phyloP scores from a whole-genome alignment of 2,888 invertebrate genomes.

The Sesia apiformis region DNA sequence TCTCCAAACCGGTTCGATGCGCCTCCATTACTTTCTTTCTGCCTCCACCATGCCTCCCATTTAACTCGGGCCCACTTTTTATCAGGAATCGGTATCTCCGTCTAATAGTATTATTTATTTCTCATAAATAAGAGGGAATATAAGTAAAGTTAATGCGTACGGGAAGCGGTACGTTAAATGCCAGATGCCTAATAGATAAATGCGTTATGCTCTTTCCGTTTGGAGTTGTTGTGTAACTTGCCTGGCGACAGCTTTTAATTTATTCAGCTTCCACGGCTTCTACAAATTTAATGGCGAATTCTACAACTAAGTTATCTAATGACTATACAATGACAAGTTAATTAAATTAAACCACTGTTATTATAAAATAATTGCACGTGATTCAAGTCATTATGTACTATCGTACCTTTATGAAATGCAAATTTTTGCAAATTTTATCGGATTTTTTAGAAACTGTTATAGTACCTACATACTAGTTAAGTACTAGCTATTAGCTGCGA shows the following conservation, averaged over 20 bases:
- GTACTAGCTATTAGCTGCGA: too few relatives aligned
- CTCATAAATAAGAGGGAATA: conserved; percentile 71
- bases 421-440: too few relatives aligned
- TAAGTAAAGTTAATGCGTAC: conserved; percentile 67
- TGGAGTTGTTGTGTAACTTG: background rate
- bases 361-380: too few relatives aligned
- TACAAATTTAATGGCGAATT: too few relatives aligned
- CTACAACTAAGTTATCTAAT: too few relatives aligned
- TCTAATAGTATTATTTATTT: conserved; percentile 75
- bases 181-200: conserved; percentile 59
- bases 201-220: conserved; percentile 25
- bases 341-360: too few relatives aligned
- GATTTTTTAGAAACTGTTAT: too few relatives aligned
- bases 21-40: conserved; percentile 75
- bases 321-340: too few relatives aligned
- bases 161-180: conserved; percentile 65
- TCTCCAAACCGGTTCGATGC: conserved; percentile 72
- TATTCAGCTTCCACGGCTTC: too few relatives aligned
- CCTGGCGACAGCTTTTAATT: background rate
- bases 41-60: conserved; percentile 72
- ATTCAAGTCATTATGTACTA: too few relatives aligned
- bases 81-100: conserved; percentile 73
- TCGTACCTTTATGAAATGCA: too few relatives aligned
- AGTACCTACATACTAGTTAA: too few relatives aligned
- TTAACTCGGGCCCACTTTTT: conserved; percentile 73